Conservation (phyloP, 2,797 vertebrate species). For the Propithecus deckenii region DNA sequence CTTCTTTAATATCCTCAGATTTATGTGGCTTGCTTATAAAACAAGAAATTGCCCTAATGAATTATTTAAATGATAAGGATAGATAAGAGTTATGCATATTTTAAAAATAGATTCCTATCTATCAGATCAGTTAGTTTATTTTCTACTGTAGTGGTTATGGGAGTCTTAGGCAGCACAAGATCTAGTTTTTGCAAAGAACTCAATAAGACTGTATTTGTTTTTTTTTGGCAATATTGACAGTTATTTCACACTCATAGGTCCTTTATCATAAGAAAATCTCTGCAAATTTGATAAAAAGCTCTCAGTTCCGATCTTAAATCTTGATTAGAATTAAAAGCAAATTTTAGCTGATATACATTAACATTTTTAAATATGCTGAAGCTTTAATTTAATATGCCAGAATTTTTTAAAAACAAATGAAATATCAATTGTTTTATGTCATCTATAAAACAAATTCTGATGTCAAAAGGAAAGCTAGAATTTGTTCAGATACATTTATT, state of each 20-base stretch:
- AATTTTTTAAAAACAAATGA: slow-evolving; percentile 32
- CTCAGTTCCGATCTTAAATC: slow-evolving; percentile 23
- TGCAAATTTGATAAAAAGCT: slow-evolving; percentile 47
- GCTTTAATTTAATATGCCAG: slow-evolving; percentile 36
- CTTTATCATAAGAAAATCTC: slow-evolving; percentile 38
- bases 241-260: slow-evolving; percentile 46
- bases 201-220: not conserved
- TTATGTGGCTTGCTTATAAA: slow-evolving; percentile 43
- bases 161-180: not conserved
- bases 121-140: slow-evolving; percentile 15
- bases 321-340: slow-evolving; percentile 52
- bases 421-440: not conserved
- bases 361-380: slow-evolving; percentile 29
- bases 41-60: slow-evolving; percentile 26
- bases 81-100: slow-evolving; percentile 34
- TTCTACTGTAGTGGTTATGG: not conserved
- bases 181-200: slow-evolving; percentile 43
- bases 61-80: slow-evolving; percentile 51
- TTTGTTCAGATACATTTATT: slow-evolving; percentile 38
- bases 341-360: not conserved
- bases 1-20: not conserved
- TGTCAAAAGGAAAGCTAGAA: slow-evolving; percentile 12
- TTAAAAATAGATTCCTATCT: slow-evolving; percentile 39
- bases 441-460: slow-evolving; percentile 23
- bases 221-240: not conserved